Conservation (phyloP, 1,140 invertebrate species). For the Aphelenchoides fujianensis region DNA sequence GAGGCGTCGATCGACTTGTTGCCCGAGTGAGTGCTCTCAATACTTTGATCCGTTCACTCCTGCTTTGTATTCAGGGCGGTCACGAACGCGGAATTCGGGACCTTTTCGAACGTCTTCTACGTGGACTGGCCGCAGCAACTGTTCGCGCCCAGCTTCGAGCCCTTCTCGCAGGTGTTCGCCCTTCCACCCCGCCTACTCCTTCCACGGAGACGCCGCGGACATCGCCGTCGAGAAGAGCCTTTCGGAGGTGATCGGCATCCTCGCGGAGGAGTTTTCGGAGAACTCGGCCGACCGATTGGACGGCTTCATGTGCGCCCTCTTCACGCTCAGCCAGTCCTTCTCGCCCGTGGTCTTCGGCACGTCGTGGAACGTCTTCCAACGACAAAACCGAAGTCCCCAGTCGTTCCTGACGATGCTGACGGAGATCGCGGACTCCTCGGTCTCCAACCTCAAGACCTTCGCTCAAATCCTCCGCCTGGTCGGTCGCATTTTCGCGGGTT, state of each 20-base stretch:
- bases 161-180: constrained; percentile 9
- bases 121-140: neutral
- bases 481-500: neutral
- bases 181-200: constrained; percentile 16
- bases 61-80: too few species aligned
- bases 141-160: neutral
- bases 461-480: neutral
- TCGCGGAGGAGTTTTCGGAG: neutral
- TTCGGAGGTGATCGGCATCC: neutral
- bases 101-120: constrained; percentile 20
- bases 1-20: neutral
- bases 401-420: neutral
- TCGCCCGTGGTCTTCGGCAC: neutral
- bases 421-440: constrained; percentile 4
- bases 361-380: neutral
- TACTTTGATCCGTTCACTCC: neutral
- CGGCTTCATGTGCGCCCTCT: neutral
- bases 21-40: neutral
- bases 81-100: constrained; percentile 21
- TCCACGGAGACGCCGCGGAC: constrained; percentile 1
- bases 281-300: neutral
- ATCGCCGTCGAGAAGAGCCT: neutral
- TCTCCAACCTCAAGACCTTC: neutral
- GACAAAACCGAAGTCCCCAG: neutral
- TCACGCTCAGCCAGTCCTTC: neutral